Base-by-base conservation (phyloP, 2,888 invertebrate species). In the Spisula subtruncata region DNA sequence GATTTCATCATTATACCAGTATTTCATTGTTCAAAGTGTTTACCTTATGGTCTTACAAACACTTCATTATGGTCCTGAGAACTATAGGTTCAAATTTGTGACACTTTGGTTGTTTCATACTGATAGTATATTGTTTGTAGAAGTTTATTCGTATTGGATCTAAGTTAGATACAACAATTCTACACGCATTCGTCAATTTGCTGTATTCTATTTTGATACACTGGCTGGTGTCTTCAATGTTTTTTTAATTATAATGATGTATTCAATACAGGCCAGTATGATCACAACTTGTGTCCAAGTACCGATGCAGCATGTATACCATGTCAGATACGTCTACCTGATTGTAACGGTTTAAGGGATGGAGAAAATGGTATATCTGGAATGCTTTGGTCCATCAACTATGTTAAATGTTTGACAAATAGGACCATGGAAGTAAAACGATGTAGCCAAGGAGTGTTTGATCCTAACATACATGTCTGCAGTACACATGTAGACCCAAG, bases 261-360 rank as follows among this genome's bases (percentile, higher is more conserved):
- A 0, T 32, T 29, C 8, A 20, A 29, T 82, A 41, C 81, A 93
- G 93, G 93, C 87, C 84, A 93, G 85, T 93, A 93, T 83, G 93
- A 93, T 41, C 91, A 90, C n/a, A 92, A 93, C 80, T 35, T 81
- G 32, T 93, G 93, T 66, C 81, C 79, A 4, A 54, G 81, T 6
- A 60, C 75, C 6, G 90, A 88, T 80, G n/a, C 81, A 10, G 86
- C 86, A n/a, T 94, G 94, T 60, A 88, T 91, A 5, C 91, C 93
- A n/a, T 94, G 94, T 87, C 86, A 90, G 6, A 87, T 89, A 20
- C 85, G 92, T 29, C 87, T 92, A 1, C 93, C 93, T 16, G 91
- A 92, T 81, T 93, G 93, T 85, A 87, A 86, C 0, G 90, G 91
- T 1, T 32, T 88, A 25, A 88, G 89, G 0, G 89, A 93, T 84